These are phyloP conservation scores for Pocota personata DNA, from an alignment of 2,888 invertebrate genomes.

Conservation along the genomic window DNA sequence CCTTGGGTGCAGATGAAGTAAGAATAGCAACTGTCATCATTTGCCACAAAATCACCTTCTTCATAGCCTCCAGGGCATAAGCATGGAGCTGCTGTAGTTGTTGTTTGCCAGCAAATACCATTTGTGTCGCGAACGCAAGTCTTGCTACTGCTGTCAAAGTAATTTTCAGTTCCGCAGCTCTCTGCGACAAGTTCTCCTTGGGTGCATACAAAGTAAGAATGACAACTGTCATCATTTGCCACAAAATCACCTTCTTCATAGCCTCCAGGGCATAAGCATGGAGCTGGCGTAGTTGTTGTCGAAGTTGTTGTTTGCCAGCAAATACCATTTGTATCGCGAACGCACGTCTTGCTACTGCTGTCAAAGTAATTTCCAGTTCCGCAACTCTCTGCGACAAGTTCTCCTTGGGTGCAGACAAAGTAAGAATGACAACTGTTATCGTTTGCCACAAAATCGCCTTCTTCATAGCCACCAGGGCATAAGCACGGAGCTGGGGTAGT, in stretches of 20 bases:
- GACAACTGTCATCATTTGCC: neutral
- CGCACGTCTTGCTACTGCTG: constrained; percentile 59
- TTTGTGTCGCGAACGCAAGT: constrained; percentile 23
- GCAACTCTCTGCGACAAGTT: constrained; percentile 10
- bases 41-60: constrained; percentile 21
- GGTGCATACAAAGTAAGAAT: constrained; percentile 1
- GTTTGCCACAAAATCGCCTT: constrained; percentile 25
- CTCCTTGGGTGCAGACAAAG: constrained; percentile 34
- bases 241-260: constrained; percentile 34
- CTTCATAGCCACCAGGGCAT: constrained; percentile 35
- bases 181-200: constrained; percentile 29
- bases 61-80: constrained; percentile 29
- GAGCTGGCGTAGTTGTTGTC: neutral
- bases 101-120: constrained; percentile 44
- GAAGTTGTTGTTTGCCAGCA: constrained; percentile 59
- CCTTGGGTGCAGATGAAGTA: constrained; percentile 35
- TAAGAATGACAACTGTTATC: neutral
- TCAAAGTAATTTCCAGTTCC: constrained; percentile 46
- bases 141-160: constrained; percentile 3
- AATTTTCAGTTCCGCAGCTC: constrained; percentile 35
- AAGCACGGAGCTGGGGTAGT: neutral
- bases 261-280: constrained; percentile 37
- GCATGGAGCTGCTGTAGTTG: neutral
- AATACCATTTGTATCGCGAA: constrained; percentile 14
- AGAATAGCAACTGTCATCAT: neutral